These are phyloP conservation scores for Premnoplex brunnescens DNA, from an alignment of 2,797 vertebrate genomes.

Conservation along the genomic window DNA sequence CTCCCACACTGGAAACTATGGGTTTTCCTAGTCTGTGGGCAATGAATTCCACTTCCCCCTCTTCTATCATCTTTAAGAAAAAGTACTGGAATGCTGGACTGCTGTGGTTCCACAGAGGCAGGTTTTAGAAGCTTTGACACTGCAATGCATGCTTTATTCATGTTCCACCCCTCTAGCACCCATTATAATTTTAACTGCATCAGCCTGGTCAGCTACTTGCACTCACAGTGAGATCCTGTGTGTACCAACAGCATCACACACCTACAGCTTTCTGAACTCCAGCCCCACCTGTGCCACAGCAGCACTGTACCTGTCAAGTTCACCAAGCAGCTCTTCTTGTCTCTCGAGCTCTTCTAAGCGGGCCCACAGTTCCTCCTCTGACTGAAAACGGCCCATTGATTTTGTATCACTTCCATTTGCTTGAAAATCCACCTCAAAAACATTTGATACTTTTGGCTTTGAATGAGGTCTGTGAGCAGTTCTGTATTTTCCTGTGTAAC, in stretches of 20 bases:
- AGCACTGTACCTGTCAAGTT: conserved; percentile 74
- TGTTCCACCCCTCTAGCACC: background rate
- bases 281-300: background rate
- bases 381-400: conserved; percentile 68
- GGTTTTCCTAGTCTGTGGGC: background rate
- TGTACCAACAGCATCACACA: background rate
- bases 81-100: background rate
- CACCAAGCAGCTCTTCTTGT: conserved; percentile 83
- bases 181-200: background rate
- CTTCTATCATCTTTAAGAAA: background rate
- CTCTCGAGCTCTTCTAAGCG: conserved; percentile 90
- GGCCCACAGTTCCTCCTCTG: conserved; percentile 87
- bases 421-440: conserved; percentile 72
- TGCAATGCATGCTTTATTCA: background rate
- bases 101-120: background rate
- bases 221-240: background rate
- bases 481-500: conserved; percentile 80
- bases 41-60: background rate
- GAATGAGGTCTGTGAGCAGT: conserved; percentile 90
- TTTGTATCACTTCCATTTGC: conserved; percentile 51
- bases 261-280: background rate
- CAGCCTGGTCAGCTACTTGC: background rate
- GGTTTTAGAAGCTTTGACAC: background rate
- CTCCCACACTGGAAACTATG: background rate
- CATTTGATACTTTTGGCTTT: conserved; percentile 83